Evolutionary conservation across 2,888 invertebrate genomes (phyloP).

Genomic region (Drosophila cracens): DNA sequence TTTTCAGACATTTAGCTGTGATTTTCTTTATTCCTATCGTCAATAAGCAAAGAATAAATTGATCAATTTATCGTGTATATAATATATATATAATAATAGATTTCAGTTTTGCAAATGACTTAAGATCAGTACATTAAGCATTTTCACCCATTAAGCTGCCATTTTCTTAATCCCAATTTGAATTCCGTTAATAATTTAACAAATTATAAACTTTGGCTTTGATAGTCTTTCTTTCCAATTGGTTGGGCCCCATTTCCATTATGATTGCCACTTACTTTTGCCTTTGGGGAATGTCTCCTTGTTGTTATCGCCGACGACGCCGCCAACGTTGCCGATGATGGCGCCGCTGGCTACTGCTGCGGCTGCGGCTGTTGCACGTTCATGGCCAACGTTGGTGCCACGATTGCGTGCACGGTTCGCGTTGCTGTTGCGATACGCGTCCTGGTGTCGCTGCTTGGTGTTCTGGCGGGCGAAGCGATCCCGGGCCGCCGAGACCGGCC

Average conservation of each 20-base stretch:
- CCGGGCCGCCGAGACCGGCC: conserved; percentile 68
- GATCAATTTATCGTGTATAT: neutral
- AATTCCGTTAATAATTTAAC: neutral
- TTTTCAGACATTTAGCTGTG: neutral
- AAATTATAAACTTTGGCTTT: neutral
- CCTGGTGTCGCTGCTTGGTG: conserved; percentile 62
- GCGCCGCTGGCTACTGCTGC: conserved; percentile 23
- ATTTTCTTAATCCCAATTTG: neutral
- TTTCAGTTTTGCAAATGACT: neutral
- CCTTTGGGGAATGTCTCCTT: conserved; percentile 90
- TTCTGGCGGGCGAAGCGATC: conserved; percentile 78
- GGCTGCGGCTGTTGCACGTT: conserved; percentile 79
- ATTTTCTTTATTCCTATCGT: neutral
- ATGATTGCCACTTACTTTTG: conserved; percentile 88
- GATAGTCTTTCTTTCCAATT: neutral
- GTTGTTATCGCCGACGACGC: conserved; percentile 51
- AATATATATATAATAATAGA: neutral
- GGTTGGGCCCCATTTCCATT: neutral
- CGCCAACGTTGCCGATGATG: conserved; percentile 10
- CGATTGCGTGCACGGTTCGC: conserved; percentile 55
- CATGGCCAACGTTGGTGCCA: conserved; percentile 22
- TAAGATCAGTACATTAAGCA: neutral
- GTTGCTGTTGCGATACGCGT: conserved; percentile 50
- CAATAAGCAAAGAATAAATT: neutral
- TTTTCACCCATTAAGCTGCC: neutral